These are phyloP conservation scores for Lamellibrachia columna DNA, from an alignment of 2,888 invertebrate species.

Conservation along the genomic window DNA sequence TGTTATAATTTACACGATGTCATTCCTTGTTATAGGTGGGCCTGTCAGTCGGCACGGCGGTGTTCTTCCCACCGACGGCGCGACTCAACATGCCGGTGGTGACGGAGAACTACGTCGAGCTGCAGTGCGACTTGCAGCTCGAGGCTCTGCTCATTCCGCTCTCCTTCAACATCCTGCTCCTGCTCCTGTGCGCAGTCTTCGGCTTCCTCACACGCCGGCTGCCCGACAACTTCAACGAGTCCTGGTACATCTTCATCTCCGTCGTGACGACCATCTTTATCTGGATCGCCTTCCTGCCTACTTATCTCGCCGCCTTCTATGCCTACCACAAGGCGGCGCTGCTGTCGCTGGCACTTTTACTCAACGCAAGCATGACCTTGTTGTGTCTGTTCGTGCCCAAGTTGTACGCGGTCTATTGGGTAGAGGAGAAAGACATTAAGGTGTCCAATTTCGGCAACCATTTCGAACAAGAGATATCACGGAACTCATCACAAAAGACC, in stretches of 20 bases:
- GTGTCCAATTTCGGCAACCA: neutral
- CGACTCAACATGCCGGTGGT: slow-evolving; percentile 30
- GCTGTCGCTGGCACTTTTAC: slow-evolving; percentile 32
- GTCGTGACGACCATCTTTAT: slow-evolving; percentile 37
- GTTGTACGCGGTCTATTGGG: slow-evolving; percentile 35
- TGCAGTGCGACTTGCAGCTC: slow-evolving; percentile 47
- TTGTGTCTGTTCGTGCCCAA: slow-evolving; percentile 36
- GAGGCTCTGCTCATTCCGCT: slow-evolving; percentile 47
- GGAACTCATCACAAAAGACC: neutral
- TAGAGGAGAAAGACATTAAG: slow-evolving; percentile 28
- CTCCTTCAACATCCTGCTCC: slow-evolving; percentile 36
- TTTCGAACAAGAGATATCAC: neutral
- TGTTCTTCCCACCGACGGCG: slow-evolving; percentile 7
- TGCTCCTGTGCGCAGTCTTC: slow-evolving; percentile 32
- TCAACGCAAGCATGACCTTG: slow-evolving; percentile 36
- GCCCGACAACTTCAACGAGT: slow-evolving; percentile 42
- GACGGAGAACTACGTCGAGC: slow-evolving; percentile 48
- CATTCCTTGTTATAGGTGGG: slow-evolving; percentile 20
- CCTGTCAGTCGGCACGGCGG: slow-evolving; percentile 18
- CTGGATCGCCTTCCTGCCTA: slow-evolving; percentile 38
- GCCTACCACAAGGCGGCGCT: slow-evolving; percentile 33
- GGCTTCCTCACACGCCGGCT: slow-evolving; percentile 38
- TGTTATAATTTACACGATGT: no score
- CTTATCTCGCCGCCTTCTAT: slow-evolving; percentile 37
- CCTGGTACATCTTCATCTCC: slow-evolving; percentile 41